Percentiles rank a stretch among this genome's conserved stretches.
phyloP scores from a whole-genome alignment of 2,113 vertebrate species.

The Mastomys coucha region DNA sequence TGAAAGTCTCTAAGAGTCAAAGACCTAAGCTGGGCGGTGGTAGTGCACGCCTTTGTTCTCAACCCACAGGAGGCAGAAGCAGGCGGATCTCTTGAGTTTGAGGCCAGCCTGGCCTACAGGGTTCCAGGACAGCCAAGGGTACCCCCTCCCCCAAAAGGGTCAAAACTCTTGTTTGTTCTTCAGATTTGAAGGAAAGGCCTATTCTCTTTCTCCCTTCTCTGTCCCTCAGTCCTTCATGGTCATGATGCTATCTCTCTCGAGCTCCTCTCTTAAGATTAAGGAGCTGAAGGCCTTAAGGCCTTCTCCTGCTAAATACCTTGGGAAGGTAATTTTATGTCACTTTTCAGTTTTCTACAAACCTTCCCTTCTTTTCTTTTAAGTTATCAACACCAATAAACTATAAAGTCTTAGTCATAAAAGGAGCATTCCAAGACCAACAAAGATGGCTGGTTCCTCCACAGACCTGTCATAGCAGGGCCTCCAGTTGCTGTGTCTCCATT shows the following conservation, averaged over 20 bases:
- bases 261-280: not conserved
- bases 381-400: not conserved
- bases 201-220: not conserved
- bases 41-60: not conserved
- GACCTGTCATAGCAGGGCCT: not conserved
- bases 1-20: not conserved
- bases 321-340: not conserved
- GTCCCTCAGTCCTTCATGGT: no score
- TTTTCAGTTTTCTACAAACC: not conserved
- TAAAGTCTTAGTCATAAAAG: not conserved
- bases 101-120: not conserved
- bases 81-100: not conserved
- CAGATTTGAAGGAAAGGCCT: not conserved
- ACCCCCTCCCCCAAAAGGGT: not conserved
- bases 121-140: not conserved
- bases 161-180: not conserved
- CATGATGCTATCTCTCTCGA: no score
- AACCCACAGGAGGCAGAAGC: not conserved
- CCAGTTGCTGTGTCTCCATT: not conserved
- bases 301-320: no score
- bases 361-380: not conserved
- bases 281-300: no score
- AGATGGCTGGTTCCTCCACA: not conserved
- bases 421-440: fast-evolving
- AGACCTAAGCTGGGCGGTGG: not conserved